Conservation (phyloP, 2,797 vertebrate genomes). For the Eupleurogrammus muticus region DNA sequence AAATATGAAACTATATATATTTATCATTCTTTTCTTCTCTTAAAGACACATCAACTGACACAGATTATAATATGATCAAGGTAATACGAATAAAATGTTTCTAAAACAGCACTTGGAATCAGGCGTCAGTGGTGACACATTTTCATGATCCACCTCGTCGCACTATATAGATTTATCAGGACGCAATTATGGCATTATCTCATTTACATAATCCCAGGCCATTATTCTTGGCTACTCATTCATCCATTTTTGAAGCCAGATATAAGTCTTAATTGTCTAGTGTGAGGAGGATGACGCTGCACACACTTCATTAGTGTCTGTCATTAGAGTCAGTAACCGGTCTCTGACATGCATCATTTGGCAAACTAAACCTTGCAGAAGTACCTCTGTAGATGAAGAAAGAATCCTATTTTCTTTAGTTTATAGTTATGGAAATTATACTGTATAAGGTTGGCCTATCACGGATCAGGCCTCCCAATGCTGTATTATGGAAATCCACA, state of each 20-base stretch:
- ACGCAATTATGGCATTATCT: conserved; percentile 57
- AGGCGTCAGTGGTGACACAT: conserved; percentile 32
- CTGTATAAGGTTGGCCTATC: not conserved
- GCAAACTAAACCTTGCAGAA: conserved; percentile 3
- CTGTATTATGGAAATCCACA: conserved; percentile 5
- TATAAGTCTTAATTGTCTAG: conserved; percentile 52
- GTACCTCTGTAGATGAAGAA: not conserved
- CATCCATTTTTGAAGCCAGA: conserved; percentile 32
- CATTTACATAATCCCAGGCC: conserved; percentile 45
- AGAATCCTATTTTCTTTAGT: not conserved
- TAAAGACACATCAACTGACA: not conserved
- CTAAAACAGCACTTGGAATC: not conserved
- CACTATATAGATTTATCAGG: conserved; percentile 60
- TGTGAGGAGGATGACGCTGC: conserved; percentile 33
- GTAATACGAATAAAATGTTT: not conserved
- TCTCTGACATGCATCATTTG: conserved; percentile 22
- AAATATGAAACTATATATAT: conserved; percentile 3
- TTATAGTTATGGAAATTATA: conserved; percentile 11
- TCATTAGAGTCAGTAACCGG: conserved; percentile 50
- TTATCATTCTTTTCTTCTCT: conserved; percentile 10
- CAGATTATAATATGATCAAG: not conserved
- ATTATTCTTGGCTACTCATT: conserved; percentile 32
- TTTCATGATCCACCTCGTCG: conserved; percentile 49
- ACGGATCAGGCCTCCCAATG: not conserved
- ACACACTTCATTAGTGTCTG: conserved; percentile 43